Conservation (phyloP, 2,888 invertebrate species). For the Ophion ellenae region DNA sequence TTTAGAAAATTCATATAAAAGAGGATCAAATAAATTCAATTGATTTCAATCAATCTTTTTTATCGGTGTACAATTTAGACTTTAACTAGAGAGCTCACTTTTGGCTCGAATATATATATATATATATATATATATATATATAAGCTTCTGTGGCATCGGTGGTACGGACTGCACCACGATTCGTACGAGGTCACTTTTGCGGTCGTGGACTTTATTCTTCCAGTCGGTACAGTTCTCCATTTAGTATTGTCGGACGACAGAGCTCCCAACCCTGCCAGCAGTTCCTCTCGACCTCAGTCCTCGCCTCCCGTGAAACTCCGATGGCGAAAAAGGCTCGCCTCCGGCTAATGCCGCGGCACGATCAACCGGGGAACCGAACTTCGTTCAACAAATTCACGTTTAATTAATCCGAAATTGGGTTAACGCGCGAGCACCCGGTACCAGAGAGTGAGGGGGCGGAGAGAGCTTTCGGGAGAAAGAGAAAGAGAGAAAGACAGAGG, state of each 20-base stretch:
- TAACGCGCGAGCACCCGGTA: constrained; percentile 62
- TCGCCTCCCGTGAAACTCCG: constrained; percentile 40
- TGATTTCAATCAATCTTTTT: too few species aligned
- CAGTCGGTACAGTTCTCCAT: constrained; percentile 8
- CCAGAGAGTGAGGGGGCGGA: background rate
- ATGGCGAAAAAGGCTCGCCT: constrained; percentile 51
- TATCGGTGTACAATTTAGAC: too few species aligned
- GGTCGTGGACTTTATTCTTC: constrained; percentile 50
- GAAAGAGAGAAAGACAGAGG: background rate
- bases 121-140: background rate
- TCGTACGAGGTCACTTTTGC: constrained; percentile 57
- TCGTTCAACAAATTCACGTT: constrained; percentile 74
- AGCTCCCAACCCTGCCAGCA: background rate
- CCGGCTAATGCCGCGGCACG: constrained; percentile 68
- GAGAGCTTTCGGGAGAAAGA: background rate
- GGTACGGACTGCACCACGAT: constrained; percentile 32
- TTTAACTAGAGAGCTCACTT: too few species aligned
- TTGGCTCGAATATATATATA: background rate
- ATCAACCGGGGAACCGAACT: constrained; percentile 62
- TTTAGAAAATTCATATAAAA: too few species aligned
- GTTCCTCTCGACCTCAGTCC: background rate
- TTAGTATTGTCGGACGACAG: constrained; percentile 28
- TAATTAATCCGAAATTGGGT: constrained; percentile 77
- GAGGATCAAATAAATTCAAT: too few species aligned
- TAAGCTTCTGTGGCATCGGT: constrained; percentile 4